These are phyloP conservation scores for Geodia barretti DNA, from an alignment of 37 sponge, comb jelly and placozoan genomes.

Conservation along the genomic window DNA sequence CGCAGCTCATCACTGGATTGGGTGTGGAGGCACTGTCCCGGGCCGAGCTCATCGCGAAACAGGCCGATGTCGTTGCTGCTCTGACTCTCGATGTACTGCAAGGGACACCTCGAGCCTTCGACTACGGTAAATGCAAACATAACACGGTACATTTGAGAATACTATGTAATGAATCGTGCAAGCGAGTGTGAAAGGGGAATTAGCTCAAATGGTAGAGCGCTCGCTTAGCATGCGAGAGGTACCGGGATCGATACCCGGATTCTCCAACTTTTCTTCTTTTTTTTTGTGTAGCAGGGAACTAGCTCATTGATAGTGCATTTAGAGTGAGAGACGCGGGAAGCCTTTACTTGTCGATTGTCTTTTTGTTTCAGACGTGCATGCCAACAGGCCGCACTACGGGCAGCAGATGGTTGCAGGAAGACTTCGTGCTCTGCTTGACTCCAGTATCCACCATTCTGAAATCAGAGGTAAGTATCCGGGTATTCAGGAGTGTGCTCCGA, in stretches of 20 bases:
- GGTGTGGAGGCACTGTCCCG: slow-evolving; percentile 81
- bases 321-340: background rate
- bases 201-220: too few species aligned
- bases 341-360: too few species aligned
- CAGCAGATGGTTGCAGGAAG: slow-evolving; percentile 84
- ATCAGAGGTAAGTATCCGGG: slow-evolving; percentile 68
- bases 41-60: slow-evolving; percentile 62
- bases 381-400: slow-evolving; percentile 81
- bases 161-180: too few species aligned
- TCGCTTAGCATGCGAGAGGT: too few species aligned
- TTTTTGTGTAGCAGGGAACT: too few species aligned
- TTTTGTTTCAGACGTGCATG: slow-evolving; percentile 71
- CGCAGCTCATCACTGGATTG: slow-evolving; percentile 90
- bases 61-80: slow-evolving; percentile 89
- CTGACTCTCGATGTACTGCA: slow-evolving; percentile 82
- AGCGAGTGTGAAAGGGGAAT: too few species aligned
- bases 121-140: slow-evolving; percentile 52
- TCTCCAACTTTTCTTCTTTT: too few species aligned
- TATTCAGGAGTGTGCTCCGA: slow-evolving; percentile 27
- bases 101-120: slow-evolving; percentile 81
- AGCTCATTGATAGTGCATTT: background rate
- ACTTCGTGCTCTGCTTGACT: slow-evolving; percentile 84
- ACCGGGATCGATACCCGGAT: too few species aligned
- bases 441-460: slow-evolving; percentile 79
- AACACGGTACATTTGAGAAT: too few species aligned